Evolutionary conservation across 2,797 vertebrate genomes (phyloP), one percentile per base, ranked within the genome.

Genomic region (Cygnus olor): DNA sequence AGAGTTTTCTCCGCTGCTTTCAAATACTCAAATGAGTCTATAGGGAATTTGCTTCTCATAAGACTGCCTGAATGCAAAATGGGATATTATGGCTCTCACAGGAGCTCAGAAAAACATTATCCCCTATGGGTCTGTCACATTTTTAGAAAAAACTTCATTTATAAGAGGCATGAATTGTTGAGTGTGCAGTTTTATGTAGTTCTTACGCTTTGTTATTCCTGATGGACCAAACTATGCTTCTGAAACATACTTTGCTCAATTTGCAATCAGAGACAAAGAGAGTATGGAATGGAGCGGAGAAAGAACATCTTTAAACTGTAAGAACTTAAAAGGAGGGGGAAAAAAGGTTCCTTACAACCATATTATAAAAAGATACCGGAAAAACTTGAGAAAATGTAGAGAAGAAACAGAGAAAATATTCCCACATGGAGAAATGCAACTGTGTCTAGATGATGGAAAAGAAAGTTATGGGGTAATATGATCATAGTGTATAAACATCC

Each of bases 131-230:
- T 49, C 69, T 91, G 87, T 93, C 92, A 92, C 45, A 88, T 85
- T 94, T 94, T 92, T 85, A 28, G 58, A 69, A 83, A 92, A 93
- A 89, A 32, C 27, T 85, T 92, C 10, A 28, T 72, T 82, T 74
- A 15, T 88, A 88, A 76, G 70, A 72, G 27, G 13, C 27, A 17
- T 65, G 38, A 94, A 83, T 65, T 89, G 92, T 65, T 95, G 92
- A 89, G 79, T 74, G 3, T 88, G 93, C 91, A 49, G 80, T 95
- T 96, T 92, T 80, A 40, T 68, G 25, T 85, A 72, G 68, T 58
- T 94, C 69, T 56, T 83, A 56, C 88, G 87, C 84, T 88, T 94
- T 88, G 42, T 84, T 94, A 85, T 94, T 93, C 89, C 80, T 83
- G 21, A 32, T 83, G 63, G 92, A 88, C 54, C 11, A 76, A 69